Conservation (phyloP, 2,797 vertebrate genomes). For the Cyclura pinguis region DNA sequence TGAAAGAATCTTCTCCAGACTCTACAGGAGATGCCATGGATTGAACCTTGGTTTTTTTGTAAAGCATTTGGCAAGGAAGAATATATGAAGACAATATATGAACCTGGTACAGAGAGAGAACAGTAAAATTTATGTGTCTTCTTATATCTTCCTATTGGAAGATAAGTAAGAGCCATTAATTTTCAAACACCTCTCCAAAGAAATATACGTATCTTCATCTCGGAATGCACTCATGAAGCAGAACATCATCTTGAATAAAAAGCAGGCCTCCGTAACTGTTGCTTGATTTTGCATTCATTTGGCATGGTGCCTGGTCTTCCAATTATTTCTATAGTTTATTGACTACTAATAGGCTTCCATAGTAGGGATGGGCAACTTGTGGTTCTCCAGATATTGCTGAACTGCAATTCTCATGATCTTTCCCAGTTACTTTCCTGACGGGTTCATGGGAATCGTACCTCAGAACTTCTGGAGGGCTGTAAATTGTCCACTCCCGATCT, state of each 20-base stretch:
- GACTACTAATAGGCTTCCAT: neutral
- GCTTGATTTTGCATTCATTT: neutral
- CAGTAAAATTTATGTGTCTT: neutral
- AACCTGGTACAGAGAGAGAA: neutral
- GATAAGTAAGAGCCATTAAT: neutral
- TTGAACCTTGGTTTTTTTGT: neutral
- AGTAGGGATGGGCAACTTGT: too few species aligned
- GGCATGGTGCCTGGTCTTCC: neutral
- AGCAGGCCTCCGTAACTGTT: neutral
- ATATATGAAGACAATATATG: neutral
- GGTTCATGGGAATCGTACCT: too few species aligned
- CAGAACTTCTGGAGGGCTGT: neutral
- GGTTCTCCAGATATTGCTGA: too few species aligned
- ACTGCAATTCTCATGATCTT: too few species aligned
- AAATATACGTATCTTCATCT: neutral
- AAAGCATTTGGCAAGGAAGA: neutral
- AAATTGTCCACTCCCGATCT: neutral
- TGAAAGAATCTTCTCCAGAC: neutral
- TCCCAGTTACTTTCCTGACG: too few species aligned
- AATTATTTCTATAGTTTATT: neutral
- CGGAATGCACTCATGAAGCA: neutral
- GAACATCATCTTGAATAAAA: neutral
- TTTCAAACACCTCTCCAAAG: neutral
- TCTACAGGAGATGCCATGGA: neutral
- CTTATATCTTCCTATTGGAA: neutral